These are phyloP conservation scores for Ennomos erosarius DNA, from an alignment of 2,888 invertebrate species.

Conservation along the genomic window DNA sequence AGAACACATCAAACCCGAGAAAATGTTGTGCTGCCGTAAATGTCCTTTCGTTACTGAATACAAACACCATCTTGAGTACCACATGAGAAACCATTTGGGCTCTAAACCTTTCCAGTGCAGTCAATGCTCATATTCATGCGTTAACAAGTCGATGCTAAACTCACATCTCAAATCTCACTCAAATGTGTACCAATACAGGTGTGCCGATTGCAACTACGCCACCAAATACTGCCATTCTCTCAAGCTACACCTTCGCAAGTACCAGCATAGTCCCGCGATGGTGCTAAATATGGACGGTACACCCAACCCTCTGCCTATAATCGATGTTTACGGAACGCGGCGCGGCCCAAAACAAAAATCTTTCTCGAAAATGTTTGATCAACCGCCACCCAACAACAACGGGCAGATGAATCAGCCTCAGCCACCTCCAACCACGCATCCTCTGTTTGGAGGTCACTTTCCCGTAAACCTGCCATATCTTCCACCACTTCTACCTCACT, in stretches of 20 bases:
- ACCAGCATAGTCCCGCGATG: conserved; percentile 95
- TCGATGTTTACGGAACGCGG: conserved; percentile 96
- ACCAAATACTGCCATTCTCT: conserved; percentile 99
- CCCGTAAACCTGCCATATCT: conserved; percentile 77
- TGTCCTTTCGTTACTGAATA: conserved; percentile 99
- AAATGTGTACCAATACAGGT: conserved; percentile 96
- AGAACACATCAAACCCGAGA: conserved; percentile 96
- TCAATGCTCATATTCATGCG: conserved; percentile 95
- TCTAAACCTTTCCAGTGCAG: conserved; percentile 98
- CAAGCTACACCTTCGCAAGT: conserved; percentile 97
- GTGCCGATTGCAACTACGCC: conserved; percentile 96
- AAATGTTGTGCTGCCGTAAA: conserved; percentile 94
- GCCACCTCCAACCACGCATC: conserved; percentile 64
- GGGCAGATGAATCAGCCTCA: conserved; percentile 50
- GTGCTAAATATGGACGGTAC: conserved; percentile 95
- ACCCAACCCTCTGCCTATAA: conserved; percentile 94
- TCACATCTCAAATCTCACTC: conserved; percentile 99
- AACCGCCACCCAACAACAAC: conserved; percentile 58
- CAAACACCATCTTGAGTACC: conserved; percentile 99
- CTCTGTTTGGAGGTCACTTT: conserved; percentile 75
- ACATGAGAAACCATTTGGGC: conserved; percentile 96
- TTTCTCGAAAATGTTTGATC: conserved; percentile 70
- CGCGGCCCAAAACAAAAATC: conserved; percentile 91
- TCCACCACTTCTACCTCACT: conserved; percentile 77
- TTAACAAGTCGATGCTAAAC: conserved; percentile 99